These are phyloP conservation scores for Scaptomyza flava DNA, from an alignment of 2,888 invertebrate genomes.

Conservation along the genomic window DNA sequence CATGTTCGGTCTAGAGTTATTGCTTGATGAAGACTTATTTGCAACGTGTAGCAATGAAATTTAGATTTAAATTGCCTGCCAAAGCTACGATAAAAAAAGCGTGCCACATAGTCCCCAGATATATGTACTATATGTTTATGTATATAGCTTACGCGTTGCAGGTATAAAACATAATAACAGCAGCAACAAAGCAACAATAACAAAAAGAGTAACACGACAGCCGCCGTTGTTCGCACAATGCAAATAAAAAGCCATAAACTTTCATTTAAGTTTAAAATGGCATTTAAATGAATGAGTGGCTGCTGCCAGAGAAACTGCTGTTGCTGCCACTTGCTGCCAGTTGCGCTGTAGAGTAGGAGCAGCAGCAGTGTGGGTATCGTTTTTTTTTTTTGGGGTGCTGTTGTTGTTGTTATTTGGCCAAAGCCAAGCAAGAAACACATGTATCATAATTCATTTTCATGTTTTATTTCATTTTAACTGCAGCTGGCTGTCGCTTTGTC, in stretches of 20 bases:
- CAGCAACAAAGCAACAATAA: neutral
- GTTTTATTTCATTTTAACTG: slow-evolving; percentile 74
- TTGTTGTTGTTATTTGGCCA: slow-evolving; percentile 20
- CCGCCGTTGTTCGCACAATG: slow-evolving; percentile 49
- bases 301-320: slow-evolving; percentile 28
- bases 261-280: slow-evolving; percentile 83
- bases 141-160: slow-evolving; percentile 10
- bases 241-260: slow-evolving; percentile 80
- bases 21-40: slow-evolving; percentile 43
- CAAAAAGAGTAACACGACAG: slow-evolving; percentile 24
- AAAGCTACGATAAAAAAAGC: neutral
- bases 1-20: slow-evolving; percentile 1
- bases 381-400: slow-evolving; percentile 19
- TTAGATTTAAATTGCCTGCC: slow-evolving; percentile 39
- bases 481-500: slow-evolving; percentile 43
- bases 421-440: slow-evolving; percentile 63
- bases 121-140: slow-evolving; percentile 9
- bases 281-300: slow-evolving; percentile 82
- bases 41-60: slow-evolving; percentile 25
- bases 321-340: slow-evolving; percentile 28
- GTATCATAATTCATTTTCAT: slow-evolving; percentile 82
- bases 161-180: slow-evolving; percentile 35
- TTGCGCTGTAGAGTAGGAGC: neutral
- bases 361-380: neutral
- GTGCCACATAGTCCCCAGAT: slow-evolving; percentile 3